These are phyloP conservation scores for Scaptomyza flava DNA, from an alignment of 2,888 invertebrate species.

Conservation along the genomic window DNA sequence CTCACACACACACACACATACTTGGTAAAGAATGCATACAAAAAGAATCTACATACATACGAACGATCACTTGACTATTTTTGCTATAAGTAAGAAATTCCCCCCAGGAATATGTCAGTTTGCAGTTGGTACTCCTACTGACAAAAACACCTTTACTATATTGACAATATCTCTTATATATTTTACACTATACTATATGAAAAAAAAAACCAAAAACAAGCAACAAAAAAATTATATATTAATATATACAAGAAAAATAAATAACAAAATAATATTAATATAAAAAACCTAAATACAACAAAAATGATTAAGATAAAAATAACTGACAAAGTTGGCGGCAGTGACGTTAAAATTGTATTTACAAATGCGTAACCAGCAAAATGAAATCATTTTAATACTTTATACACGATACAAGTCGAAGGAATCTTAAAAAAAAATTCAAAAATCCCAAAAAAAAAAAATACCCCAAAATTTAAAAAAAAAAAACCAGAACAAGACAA, in stretches of 20 bases:
- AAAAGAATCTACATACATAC: constrained; percentile 66
- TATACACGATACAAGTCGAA: constrained; percentile 75
- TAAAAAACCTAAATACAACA: constrained; percentile 32
- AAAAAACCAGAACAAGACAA: constrained; percentile 50
- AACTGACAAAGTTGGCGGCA: constrained; percentile 39
- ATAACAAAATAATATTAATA: constrained; percentile 32
- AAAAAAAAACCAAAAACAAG: constrained; percentile 6
- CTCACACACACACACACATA: constrained; percentile 30
- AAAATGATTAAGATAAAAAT: constrained; percentile 39
- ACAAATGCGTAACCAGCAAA: constrained; percentile 73
- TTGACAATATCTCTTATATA: constrained; percentile 84
- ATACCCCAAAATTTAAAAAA: constrained; percentile 37
- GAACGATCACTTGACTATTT: constrained; percentile 80
- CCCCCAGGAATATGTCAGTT: constrained; percentile 78
- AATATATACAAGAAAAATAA: constrained; percentile 68
- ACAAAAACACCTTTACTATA: constrained; percentile 83
- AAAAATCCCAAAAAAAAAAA: constrained; percentile 15
- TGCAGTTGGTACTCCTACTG: constrained; percentile 72
- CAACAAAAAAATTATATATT: constrained; percentile 69
- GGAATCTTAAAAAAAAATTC: constrained; percentile 48
- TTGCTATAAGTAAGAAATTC: constrained; percentile 81
- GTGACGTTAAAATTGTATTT: constrained; percentile 79
- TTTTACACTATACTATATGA: constrained; percentile 83
- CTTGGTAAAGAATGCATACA: constrained; percentile 58
- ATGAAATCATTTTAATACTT: constrained; percentile 81